phyloP scores from a whole-genome alignment of 2,797 vertebrate species.

The Eutrigla gurnardus region DNA sequence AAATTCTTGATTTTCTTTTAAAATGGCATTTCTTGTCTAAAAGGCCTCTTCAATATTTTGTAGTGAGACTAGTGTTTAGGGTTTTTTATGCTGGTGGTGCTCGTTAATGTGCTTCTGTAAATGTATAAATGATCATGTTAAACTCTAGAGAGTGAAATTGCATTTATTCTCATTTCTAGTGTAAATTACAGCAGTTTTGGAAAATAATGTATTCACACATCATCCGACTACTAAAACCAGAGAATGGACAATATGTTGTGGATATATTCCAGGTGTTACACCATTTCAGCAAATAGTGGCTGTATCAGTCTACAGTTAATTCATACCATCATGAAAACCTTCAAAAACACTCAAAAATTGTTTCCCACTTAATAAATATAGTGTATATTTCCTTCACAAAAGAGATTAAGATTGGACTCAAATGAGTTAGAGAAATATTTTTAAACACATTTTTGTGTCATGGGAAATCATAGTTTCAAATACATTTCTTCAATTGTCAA shows the following conservation, averaged over 20 bases:
- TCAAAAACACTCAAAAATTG: neutral
- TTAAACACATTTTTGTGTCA: neutral
- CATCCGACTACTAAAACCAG: neutral
- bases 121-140: neutral
- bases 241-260: neutral
- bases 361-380: neutral
- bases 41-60: neutral
- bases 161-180: neutral
- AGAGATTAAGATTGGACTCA: neutral
- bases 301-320: neutral
- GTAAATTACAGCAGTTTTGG: neutral
- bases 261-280: neutral
- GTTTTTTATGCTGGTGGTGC: neutral
- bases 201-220: neutral
- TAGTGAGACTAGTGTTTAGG: neutral
- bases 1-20: neutral
- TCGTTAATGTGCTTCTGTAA: too few relatives aligned
- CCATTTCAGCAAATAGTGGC: neutral
- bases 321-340: neutral
- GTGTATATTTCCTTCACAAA: neutral
- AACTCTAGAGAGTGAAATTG: neutral
- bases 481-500: neutral
- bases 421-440: neutral
- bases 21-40: neutral
- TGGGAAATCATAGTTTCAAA: neutral